Base-by-base conservation (phyloP, 2,113 vertebrate species). In the Amblyopsis rosae region DNA sequence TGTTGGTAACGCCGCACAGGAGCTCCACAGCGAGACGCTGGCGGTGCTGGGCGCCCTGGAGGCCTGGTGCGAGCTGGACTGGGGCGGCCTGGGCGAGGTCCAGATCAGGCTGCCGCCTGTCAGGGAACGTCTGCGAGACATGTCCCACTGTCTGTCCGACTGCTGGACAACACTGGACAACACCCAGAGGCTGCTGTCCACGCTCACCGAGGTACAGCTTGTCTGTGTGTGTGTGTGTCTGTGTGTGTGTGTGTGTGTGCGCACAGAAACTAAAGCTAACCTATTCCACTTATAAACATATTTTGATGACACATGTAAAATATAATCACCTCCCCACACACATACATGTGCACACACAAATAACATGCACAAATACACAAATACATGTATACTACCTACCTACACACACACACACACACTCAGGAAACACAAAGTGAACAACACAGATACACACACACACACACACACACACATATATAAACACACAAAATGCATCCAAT, bases 131-230 rank as follows among this genome's bases (percentile, higher is more conserved):
- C 88, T 93, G 41, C 76, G 90, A 49, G 87, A 92, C 87, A 92
- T 92, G 90, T 88, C 87, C 56, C 91, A 92, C 86, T 90, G 91
- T 76, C 87, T 95, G 80, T 94, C 94, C 0, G 93, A 95, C 86
- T 92, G 91, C 66, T 94, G 94, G 88, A 93, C 91, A 12, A 89
- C 91, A 11, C 87, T 95, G 81, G 94, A 95, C 61, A 92, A 93
- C 83, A 93, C 93, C 0, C 93, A 94, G 69, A 76, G 94, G 70
- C 88, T 95, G 26, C 93, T 95, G 79, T 92, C 94, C 85, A 93
- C 94, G 9, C 88, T 95, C 79, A 92, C 94, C 6, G 90, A 94
- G 88, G 93, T 94, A 70, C 16, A 6, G 53, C 13, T 9, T 3
- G 48, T 49, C 48, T 49, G 1, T 9, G 1, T 49, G 48, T 49